Percentiles rank a stretch among this genome's conserved stretches.
phyloP scores from a whole-genome alignment of 2,888 invertebrate species.

The Crossocerus cetratus region DNA sequence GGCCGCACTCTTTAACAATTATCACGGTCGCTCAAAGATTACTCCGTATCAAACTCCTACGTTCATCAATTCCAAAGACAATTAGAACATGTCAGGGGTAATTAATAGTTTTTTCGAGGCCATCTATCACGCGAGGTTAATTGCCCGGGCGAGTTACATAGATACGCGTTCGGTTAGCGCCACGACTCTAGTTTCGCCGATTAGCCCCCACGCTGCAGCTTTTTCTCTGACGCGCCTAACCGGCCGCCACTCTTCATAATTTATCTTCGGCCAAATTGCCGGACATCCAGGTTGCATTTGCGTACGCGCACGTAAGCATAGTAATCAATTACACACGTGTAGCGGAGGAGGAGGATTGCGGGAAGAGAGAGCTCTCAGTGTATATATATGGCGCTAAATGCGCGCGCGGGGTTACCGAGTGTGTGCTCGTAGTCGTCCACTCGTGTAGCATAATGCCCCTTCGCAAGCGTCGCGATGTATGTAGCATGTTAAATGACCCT shows the following conservation, averaged over 20 bases:
- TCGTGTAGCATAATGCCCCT: constrained; percentile 46
- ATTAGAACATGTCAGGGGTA: no score
- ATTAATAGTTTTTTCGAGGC: no score
- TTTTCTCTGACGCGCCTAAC: background rate
- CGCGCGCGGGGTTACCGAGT: constrained; percentile 42
- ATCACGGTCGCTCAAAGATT: no score
- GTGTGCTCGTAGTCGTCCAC: constrained; percentile 30
- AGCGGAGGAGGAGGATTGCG: no score
- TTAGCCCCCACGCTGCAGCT: no score
- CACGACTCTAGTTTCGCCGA: no score
- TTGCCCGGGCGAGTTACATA: no score
- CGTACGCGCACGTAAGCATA: constrained; percentile 5
- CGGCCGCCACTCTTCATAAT: background rate
- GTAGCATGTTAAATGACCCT: constrained; percentile 55
- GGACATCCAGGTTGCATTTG: background rate
- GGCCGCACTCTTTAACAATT: no score
- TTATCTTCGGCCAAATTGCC: background rate
- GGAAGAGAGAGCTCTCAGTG: background rate
- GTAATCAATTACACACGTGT: background rate
- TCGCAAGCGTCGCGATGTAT: constrained; percentile 49
- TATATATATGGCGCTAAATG: constrained; percentile 46
- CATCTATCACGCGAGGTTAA: no score
- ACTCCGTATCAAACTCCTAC: no score
- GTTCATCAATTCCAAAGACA: no score
- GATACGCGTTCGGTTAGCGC: no score